A percentile compares a stretch with the other conserved stretches of the same genome.
phyloP scores from a whole-genome alignment of 1,140 invertebrate species.

The Diachasmimorpha longicaudata region DNA sequence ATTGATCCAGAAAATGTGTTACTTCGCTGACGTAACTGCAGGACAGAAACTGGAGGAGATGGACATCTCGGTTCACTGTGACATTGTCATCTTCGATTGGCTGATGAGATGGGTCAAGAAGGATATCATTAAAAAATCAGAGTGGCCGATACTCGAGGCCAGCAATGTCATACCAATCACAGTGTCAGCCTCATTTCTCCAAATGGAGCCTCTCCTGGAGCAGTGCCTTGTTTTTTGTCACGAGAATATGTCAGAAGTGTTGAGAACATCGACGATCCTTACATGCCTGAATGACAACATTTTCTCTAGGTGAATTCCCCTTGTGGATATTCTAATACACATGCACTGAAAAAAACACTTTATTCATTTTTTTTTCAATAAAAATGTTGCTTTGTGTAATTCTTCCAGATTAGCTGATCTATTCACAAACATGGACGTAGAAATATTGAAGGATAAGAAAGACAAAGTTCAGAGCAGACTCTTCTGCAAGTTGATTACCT shows the following conservation, averaged over 20 bases:
- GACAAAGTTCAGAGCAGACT: slow-evolving; percentile 84
- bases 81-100: slow-evolving; percentile 94
- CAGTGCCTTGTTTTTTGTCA: slow-evolving; percentile 83
- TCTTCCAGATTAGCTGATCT: slow-evolving; percentile 73
- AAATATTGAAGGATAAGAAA: slow-evolving; percentile 77
- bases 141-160: slow-evolving; percentile 78
- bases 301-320: slow-evolving; percentile 66
- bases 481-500: slow-evolving; percentile 81
- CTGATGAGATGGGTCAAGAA: slow-evolving; percentile 93
- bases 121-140: slow-evolving; percentile 69
- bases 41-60: slow-evolving; percentile 90
- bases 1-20: slow-evolving; percentile 90
- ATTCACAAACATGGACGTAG: slow-evolving; percentile 81
- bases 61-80: slow-evolving; percentile 95
- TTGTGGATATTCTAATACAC: too few relatives aligned
- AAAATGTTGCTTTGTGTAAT: slow-evolving; percentile 2
- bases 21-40: slow-evolving; percentile 87
- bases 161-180: slow-evolving; percentile 89
- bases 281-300: slow-evolving; percentile 83
- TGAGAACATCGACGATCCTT: slow-evolving; percentile 78
- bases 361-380: too few relatives aligned
- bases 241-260: slow-evolving; percentile 79
- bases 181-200: slow-evolving; percentile 91
- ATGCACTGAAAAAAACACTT: too few relatives aligned
- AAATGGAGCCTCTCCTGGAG: slow-evolving; percentile 88